Base-by-base conservation (phyloP, 2,113 vertebrate genomes). In the Microcebus lehilahytsara region DNA sequence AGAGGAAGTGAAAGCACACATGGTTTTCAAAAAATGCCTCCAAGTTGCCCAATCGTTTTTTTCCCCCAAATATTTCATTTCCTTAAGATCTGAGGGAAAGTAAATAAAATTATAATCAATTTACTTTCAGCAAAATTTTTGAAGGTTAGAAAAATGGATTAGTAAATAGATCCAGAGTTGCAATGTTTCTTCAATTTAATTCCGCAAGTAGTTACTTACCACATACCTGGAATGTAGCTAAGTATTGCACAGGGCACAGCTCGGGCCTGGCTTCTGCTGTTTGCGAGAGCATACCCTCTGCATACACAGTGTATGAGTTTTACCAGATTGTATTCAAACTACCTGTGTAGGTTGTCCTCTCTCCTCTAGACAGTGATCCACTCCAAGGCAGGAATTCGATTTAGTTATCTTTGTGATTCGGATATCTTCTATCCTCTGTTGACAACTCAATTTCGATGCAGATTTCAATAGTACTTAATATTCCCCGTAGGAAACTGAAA, bases 41-140 rank as follows among this genome's bases (percentile, higher is more conserved):
- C 40, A 53, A 78, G 20, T 83, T 87, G 27, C 51, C 46, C 12
- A 32, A 16, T 78, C 60, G 30, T 53, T 60, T 60, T 71, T 74
- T 74, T 25, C n/a, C 23, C n/a, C 23, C n/a, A 93, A 96, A 71
- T 80, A 85, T 86, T 92, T 84, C 46, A 96, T 96, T 96, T 90
- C 27, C 58, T 77, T 94, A 80, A 23, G 8, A 40, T 93, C 64
- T 56, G 30, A 89, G 49, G 27, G 69, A 91, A 90, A 72, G 60
- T 56, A 85, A 93, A 27, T 90, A 90, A 74, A 91, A 83, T 84
- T 64, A 58, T 72, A 71, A 89, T 58, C 85, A 32, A 88, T 62
- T 85, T 81, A 64, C n/a, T 85, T 49, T 51, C 42, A 91, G 64
- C 19, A 93, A 93, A 95, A 58, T 14, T 56, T 89, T 86, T 80